These are phyloP conservation scores for Homarus americanus DNA, from an alignment of 1,140 invertebrate species.

Conservation along the genomic window DNA sequence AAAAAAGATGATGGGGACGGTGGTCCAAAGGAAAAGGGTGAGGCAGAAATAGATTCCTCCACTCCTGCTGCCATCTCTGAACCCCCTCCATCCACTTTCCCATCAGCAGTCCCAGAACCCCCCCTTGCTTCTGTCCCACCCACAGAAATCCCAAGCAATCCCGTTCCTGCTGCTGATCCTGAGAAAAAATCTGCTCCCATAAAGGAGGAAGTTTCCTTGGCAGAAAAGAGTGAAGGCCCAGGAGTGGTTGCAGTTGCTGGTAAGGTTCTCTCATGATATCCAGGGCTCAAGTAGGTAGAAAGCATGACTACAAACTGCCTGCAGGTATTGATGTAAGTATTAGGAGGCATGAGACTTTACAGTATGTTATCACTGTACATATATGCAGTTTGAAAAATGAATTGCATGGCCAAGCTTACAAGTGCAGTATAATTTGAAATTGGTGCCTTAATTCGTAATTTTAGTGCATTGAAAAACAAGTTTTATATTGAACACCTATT, in stretches of 20 bases:
- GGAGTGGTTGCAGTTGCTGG: constrained; percentile 41
- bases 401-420: not conserved
- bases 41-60: constrained; percentile 36
- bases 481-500: not conserved
- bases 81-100: constrained; percentile 23
- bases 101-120: constrained; percentile 31
- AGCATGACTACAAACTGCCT: constrained; percentile 23
- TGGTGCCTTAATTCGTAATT: not conserved
- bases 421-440: not conserved
- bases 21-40: constrained; percentile 67
- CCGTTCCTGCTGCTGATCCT: constrained; percentile 40
- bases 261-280: constrained; percentile 47
- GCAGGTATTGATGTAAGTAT: not conserved
- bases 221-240: constrained; percentile 37
- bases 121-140: constrained; percentile 25
- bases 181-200: constrained; percentile 30
- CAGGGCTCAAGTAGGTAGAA: constrained; percentile 27
- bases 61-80: constrained; percentile 32
- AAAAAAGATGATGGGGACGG: constrained; percentile 65
- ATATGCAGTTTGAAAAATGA: not conserved
- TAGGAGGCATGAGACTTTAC: not conserved
- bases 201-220: constrained; percentile 23
- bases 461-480: not conserved
- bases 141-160: constrained; percentile 13
- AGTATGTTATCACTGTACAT: no score